Conservation (phyloP, 2,113 vertebrate genomes). For the Cricetomys ansorgei region DNA sequence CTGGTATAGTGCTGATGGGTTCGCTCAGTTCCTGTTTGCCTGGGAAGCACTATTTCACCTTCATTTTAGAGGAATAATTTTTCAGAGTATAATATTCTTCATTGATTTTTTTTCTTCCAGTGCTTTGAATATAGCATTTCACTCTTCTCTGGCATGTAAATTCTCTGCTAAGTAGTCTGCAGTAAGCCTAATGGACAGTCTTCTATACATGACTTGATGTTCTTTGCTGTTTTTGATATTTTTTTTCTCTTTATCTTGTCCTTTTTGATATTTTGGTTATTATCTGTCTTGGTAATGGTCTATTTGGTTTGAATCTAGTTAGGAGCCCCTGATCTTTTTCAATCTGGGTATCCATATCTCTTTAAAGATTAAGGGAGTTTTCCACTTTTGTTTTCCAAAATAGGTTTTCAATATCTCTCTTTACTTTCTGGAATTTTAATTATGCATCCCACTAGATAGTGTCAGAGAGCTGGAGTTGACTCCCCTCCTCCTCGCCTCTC, state of each 20-base stretch:
- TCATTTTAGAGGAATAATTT: neutral
- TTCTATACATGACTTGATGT: neutral
- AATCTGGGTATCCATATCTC: neutral
- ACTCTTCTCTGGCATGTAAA: neutral
- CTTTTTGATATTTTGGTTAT: neutral
- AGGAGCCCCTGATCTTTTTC: neutral
- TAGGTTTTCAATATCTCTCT: neutral
- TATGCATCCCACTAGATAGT: too few relatives aligned
- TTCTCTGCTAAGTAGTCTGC: neutral
- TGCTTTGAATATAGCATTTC: neutral
- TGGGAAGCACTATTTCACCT: neutral
- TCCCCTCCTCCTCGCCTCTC: neutral
- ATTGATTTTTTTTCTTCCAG: neutral
- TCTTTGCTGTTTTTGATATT: neutral
- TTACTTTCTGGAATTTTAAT: neutral
- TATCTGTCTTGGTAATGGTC: neutral
- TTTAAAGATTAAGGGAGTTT: neutral
- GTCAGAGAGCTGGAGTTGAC: neutral
- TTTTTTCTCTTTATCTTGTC: neutral
- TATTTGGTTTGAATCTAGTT: neutral
- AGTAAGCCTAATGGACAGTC: neutral
- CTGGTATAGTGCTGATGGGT: neutral
- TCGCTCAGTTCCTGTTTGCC: neutral
- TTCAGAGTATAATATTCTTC: neutral
- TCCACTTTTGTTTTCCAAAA: neutral